phyloP scores from a whole-genome alignment of 2,113 vertebrate species.

The Takifugu flavidus region DNA sequence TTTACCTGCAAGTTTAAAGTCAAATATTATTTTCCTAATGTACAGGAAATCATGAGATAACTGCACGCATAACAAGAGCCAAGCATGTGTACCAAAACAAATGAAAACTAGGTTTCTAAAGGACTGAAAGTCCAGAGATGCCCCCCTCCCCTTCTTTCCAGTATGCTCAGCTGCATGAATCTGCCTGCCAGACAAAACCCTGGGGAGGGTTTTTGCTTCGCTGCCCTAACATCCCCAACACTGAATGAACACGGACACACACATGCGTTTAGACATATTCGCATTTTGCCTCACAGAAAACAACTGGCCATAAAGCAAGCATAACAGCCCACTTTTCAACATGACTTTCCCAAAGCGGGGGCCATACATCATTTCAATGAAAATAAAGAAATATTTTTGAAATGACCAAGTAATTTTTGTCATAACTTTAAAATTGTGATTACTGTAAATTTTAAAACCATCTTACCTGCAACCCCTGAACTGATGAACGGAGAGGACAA shows the following conservation, averaged over 20 bases:
- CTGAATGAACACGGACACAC: conserved; percentile 46
- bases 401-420: too few species aligned
- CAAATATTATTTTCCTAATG: not conserved
- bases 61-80: conserved; percentile 3
- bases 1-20: conserved; percentile 79
- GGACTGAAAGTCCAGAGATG: conserved; percentile 57
- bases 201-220: conserved; percentile 65
- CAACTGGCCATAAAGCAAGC: conserved; percentile 40
- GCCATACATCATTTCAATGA: too few species aligned
- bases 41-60: conserved; percentile 6
- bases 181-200: conserved; percentile 68
- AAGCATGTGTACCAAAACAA: conserved; percentile 37
- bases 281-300: conserved; percentile 45
- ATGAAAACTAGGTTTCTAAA: conserved; percentile 55
- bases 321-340: conserved; percentile 27
- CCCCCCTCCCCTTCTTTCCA: conserved; percentile 46
- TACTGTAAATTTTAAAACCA: not conserved
- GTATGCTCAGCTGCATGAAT: conserved; percentile 67
- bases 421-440: not conserved
- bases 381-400: too few species aligned
- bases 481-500: conserved; percentile 88
- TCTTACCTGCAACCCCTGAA: conserved; percentile 87
- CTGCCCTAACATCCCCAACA: conserved; percentile 55
- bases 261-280: conserved; percentile 25
- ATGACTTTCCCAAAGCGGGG: conserved; percentile 11